Conservation (phyloP, 1,140 invertebrate species). For the Elymnias hypermnestra region DNA sequence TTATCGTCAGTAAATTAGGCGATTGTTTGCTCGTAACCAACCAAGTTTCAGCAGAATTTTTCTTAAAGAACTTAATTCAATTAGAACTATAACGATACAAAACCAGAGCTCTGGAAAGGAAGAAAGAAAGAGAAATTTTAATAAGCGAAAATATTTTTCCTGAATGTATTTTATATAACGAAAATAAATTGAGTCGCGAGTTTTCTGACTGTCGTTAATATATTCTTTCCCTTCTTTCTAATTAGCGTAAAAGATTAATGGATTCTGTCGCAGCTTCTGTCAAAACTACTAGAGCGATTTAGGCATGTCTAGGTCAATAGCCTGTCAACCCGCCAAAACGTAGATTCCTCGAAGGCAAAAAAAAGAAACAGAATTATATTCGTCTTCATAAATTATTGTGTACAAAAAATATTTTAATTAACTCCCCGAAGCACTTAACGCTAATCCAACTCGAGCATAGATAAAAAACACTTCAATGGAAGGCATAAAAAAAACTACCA, state of each 20-base stretch:
- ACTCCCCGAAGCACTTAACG: slow-evolving; percentile 18
- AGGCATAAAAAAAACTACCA: slow-evolving; percentile 26
- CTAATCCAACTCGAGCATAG: slow-evolving; percentile 16
- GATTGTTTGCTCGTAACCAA: too few relatives aligned
- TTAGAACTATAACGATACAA: too few relatives aligned
- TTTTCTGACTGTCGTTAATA: too few relatives aligned
- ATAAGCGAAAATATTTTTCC: too few relatives aligned
- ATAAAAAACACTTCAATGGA: slow-evolving; percentile 19
- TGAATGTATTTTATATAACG: too few relatives aligned
- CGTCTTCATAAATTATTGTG: slow-evolving; percentile 11
- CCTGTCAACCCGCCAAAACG: slow-evolving; percentile 14
- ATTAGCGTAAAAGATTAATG: slow-evolving; percentile 1
- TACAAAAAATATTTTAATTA: slow-evolving; percentile 23
- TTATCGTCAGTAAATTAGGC: too few relatives aligned
- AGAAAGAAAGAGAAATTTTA: too few relatives aligned
- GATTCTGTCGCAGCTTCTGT: slow-evolving; percentile 1
- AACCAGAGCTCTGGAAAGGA: too few relatives aligned
- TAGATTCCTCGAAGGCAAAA: slow-evolving; percentile 3
- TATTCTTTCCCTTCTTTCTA: slow-evolving; percentile 1
- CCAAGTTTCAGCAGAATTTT: too few relatives aligned
- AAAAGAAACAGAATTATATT: too few relatives aligned
- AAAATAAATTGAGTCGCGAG: too few relatives aligned
- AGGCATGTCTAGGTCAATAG: slow-evolving; percentile 6
- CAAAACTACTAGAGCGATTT: not conserved
- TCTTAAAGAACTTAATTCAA: too few relatives aligned